Base-by-base conservation (phyloP, 2,797 vertebrate species). In the Platalea minor region DNA sequence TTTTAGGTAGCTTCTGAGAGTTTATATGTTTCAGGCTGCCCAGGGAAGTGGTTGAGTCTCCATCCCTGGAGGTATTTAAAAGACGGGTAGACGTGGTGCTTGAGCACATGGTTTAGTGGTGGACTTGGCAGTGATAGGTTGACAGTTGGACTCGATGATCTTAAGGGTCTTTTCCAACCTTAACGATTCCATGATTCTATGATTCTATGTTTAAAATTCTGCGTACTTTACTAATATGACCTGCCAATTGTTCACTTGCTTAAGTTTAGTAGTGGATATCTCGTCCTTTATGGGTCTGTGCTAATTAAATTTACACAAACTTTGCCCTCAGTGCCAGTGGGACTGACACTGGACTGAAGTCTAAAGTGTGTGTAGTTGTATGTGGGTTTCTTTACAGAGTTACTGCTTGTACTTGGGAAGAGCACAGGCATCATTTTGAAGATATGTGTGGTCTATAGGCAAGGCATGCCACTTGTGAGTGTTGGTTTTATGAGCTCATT, bases 361-460 rank as follows among this genome's bases (percentile, higher is more conserved):
- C 20, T 73, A 2, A 60, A 54, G 24, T n/a, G 5, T 46, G 11
- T 41, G 11, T 39, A 17, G 88, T n/a, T 78, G 33, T 56, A 33
- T 1, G 0, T 21, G 41, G 5, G 2, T 70, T 76, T 91, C 46
- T 69, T 59, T 51, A 18, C 37, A 65, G 28, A 60, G 17, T 65
- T 37, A 15, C 11, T 63, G 7, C 12, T 76, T 63, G 28, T 11
- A 20, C 33, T 60, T 1, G 0, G 25, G 39, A 46, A n/a, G 13
- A 73, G 24, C 24, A 37, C 0, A 35, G 29, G 4, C 17, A 59
- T 24, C 0, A 19, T 48, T 75, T 13, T 78, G 57, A 41, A 64
- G 50, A 19, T 1, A 5, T 7, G 4, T 33, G 14, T 56, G 20
- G 8, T 39, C 54, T 3, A 1, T 4, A 14, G 21, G 15, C 0